phyloP scores from a whole-genome alignment of 2,797 vertebrate species.

The Saxicola maurus region DNA sequence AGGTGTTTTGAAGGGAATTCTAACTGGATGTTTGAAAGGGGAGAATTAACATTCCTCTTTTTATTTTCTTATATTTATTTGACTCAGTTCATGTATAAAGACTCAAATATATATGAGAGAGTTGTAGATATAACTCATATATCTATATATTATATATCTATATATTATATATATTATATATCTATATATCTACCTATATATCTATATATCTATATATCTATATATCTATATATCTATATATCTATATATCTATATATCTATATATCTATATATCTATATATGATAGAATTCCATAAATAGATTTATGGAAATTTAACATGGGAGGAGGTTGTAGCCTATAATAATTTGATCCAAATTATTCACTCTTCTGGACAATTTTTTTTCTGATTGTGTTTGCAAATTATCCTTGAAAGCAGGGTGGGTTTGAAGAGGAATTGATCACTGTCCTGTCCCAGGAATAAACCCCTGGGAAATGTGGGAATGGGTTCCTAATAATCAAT shows the following conservation, averaged over 20 bases:
- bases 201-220: too few species aligned
- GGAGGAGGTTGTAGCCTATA: background rate
- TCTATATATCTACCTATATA: too few species aligned
- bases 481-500: background rate
- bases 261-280: too few species aligned
- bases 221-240: too few species aligned
- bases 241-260: too few species aligned
- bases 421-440: background rate
- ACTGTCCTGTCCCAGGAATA: background rate
- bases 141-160: background rate
- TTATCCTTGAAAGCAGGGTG: background rate
- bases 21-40: background rate
- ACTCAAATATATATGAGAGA: background rate
- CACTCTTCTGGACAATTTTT: background rate
- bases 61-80: background rate
- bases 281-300: background rate
- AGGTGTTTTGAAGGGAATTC: background rate
- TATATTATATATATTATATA: too few species aligned
- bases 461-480: background rate
- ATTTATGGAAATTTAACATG: conserved; percentile 34
- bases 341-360: background rate
- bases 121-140: too few species aligned
- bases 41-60: background rate
- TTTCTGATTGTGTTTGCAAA: background rate
- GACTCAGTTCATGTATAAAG: background rate